phyloP scores from a whole-genome alignment of 2,888 invertebrate genomes.

The Ophion slaviceki region DNA sequence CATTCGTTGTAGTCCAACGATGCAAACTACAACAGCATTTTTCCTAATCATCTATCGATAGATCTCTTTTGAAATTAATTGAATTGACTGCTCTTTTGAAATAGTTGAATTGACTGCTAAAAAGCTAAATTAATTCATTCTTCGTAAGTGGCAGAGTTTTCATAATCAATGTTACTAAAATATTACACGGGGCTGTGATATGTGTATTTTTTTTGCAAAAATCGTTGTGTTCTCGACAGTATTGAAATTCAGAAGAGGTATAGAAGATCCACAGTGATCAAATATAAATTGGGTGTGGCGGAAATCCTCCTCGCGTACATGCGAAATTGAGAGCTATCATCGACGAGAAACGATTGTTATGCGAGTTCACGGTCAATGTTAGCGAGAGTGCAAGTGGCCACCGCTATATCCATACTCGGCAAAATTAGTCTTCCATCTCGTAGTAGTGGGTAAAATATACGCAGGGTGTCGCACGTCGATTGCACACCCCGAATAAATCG shows the following conservation, averaged over 20 bases:
- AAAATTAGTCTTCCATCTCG: conserved; percentile 38
- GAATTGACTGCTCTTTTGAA: too few species aligned
- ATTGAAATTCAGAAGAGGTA: background rate
- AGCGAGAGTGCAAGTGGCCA: conserved; percentile 49
- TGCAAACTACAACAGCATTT: too few species aligned
- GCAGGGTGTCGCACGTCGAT: background rate
- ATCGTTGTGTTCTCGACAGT: background rate
- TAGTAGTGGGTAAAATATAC: conserved; percentile 6
- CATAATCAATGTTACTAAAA: too few species aligned
- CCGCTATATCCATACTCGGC: conserved; percentile 32
- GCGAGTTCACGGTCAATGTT: conserved; percentile 56
- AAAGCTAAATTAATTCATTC: too few species aligned
- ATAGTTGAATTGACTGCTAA: too few species aligned
- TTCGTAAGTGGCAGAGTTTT: too few species aligned
- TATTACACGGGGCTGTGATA: too few species aligned
- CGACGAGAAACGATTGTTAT: conserved; percentile 40
- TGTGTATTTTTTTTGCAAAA: background rate
- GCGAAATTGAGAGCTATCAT: conserved; percentile 46
- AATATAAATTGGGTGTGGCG: conserved; percentile 10
- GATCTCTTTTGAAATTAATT: too few species aligned
- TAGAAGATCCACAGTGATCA: background rate
- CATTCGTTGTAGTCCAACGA: too few species aligned
- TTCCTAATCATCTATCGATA: too few species aligned
- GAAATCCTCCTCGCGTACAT: conserved; percentile 9
- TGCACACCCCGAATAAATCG: background rate